phyloP scores from a whole-genome alignment of 2,797 vertebrate species.

The Podarcis siculus region DNA sequence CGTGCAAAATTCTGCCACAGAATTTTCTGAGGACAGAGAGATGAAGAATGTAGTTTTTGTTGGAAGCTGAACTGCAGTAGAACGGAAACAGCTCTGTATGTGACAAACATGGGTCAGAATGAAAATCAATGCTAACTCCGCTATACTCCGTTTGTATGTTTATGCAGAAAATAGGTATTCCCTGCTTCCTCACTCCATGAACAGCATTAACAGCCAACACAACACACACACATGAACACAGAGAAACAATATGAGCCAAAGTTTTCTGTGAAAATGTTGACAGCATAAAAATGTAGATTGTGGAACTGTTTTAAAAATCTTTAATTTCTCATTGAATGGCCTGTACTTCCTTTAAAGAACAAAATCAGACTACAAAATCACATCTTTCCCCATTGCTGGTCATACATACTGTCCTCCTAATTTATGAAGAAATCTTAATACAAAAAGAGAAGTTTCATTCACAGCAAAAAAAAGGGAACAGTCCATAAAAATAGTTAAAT shows the following conservation, averaged over 20 bases:
- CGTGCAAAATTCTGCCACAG: too few relatives aligned
- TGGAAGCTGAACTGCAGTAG: too few relatives aligned
- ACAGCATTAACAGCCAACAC: too few relatives aligned
- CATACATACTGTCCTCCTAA: slow-evolving; percentile 25
- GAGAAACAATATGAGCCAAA: background rate
- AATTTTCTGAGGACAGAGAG: too few relatives aligned
- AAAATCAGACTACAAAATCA: slow-evolving; percentile 41
- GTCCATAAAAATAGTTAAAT: slow-evolving; percentile 47
- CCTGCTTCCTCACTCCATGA: too few relatives aligned
- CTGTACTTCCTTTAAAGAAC: slow-evolving; percentile 37
- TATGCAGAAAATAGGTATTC: background rate
- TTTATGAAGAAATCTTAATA: slow-evolving; percentile 44
- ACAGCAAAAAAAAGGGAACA: slow-evolving; percentile 51
- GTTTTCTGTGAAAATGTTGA: background rate
- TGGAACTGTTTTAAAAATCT: slow-evolving; percentile 46
- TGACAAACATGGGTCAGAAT: too few relatives aligned
- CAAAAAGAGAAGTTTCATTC: slow-evolving; percentile 42
- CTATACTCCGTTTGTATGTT: background rate
- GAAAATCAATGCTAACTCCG: too few relatives aligned
- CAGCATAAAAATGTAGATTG: background rate
- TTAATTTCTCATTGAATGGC: slow-evolving; percentile 66
- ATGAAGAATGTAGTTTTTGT: too few relatives aligned
- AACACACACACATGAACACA: too few relatives aligned
- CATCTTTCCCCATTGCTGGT: background rate
- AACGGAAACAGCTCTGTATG: too few relatives aligned